Percentiles rank a stretch among this genome's conserved stretches.
Conservation (phyloP, 1,140 invertebrate species). For the Manduca sexta region DNA sequence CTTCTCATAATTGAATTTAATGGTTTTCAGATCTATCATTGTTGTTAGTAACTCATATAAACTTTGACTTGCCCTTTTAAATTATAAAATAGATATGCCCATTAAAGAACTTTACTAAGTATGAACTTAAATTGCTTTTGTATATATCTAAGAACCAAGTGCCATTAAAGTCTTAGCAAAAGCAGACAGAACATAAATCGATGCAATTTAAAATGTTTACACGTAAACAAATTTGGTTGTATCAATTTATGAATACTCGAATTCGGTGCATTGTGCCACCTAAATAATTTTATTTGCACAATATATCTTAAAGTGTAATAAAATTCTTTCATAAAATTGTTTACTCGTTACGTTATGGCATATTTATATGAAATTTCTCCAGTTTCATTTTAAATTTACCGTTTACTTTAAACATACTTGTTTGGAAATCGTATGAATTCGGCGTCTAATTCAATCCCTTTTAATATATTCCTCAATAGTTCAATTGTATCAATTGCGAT, state of each 20-base stretch:
- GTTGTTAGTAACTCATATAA: no score
- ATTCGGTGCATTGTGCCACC: not conserved
- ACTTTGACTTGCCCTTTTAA: no score
- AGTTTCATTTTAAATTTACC: slow-evolving; percentile 2
- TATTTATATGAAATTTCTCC: not conserved
- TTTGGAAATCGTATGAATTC: slow-evolving; percentile 3
- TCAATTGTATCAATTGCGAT: no score
- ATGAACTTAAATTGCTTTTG: no score
- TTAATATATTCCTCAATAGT: no score
- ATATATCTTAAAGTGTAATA: slow-evolving; percentile 3
- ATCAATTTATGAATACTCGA: not conserved
- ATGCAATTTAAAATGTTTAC: not conserved
- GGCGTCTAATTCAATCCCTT: not conserved
- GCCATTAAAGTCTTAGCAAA: no score
- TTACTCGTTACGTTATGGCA: not conserved
- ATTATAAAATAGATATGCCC: no score
- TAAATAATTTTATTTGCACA: slow-evolving; percentile 1
- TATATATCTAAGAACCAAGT: no score
- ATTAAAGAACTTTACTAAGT: no score
- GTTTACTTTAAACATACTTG: not conserved
- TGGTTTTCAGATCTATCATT: no score
- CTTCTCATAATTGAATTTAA: no score
- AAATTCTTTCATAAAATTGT: slow-evolving; percentile 4
- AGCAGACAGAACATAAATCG: not conserved
- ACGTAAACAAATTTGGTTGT: slow-evolving; percentile 1